Evolutionary conservation across 2,797 vertebrate species (phyloP), one percentile per base, ranked within the genome.

Genomic region (Peromyscus nudipes): DNA sequence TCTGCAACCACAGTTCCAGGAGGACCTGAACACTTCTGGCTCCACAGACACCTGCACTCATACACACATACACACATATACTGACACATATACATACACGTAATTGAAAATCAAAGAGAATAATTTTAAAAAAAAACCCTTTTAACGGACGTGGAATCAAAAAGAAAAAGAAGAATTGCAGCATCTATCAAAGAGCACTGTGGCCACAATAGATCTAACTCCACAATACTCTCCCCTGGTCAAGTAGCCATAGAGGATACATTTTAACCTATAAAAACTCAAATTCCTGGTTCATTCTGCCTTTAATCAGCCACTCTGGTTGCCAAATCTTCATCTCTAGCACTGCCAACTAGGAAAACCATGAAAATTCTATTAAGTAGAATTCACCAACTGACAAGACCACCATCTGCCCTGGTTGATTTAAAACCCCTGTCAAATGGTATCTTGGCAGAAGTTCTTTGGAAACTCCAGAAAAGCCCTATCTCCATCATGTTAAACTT

Each of bases 321-420:
- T 27, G 89, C 69, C 60, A 93, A 65, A 34, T 40, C 69, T 81
- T 85, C 90, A 64, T 82, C 77, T 90, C 55, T 43, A 96, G 11
- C 19, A 40, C 31, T 34, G 29, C 62, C 49, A 76, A 83, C 49
- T 43, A 40, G 81, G 84, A 80, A 77, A 92, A 89, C 75, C 75
- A 86, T 49, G 31, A 95, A 94, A 95, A 96, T 91, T 95, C 64
- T 96, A 95, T 62, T 88, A 89, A 82, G 62, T 43, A n/a, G 62
- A 96, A 95, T 86, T 93, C 71, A 75, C 25, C 95, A 94, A 46
- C 88, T 93, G 94, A 91, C 65, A 80, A 91, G 60, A 87, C 46
- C n/a, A 75, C 60, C 92, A 91, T 95, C 90, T 90, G 65, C 57
- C 93, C 93, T 83, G 71, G 46, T 16, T 79, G 93, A 96, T 82